Base-by-base conservation (phyloP, 2,797 vertebrate genomes). In the Eidolon dupreanum region DNA sequence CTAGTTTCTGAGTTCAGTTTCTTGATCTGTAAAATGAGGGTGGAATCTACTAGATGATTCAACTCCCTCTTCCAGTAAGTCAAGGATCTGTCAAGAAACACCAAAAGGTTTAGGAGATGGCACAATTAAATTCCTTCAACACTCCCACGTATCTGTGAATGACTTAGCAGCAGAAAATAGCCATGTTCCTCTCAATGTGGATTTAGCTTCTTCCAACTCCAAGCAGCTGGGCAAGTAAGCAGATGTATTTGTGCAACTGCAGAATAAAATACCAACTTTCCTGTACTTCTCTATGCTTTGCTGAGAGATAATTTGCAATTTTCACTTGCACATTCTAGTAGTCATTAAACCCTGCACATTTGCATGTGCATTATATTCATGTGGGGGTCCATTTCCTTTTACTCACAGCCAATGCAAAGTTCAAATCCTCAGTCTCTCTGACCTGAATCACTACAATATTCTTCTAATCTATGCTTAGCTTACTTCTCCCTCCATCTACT, bases 81-180 rank as follows among this genome's bases (percentile, higher is more conserved):
- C 33, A 65, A 73, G 17, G 53, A 82, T 88, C 49, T 92, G 51
- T 86, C 82, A 38, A 75, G 84, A 93, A 82, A 85, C 31, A 92
- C n/a, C 38, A n/a, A 94, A 90, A 93, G 41, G 43, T 87, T 94
- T 73, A 90, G 55, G 41, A 93, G 61, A 74, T 2, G 31, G 86
- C 65, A 83, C 65, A 87, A n/a, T 84, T 81, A 82, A 73, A 88
- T 94, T 61, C 74, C 77, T 77, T 82, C 61, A 49, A 38, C n/a
- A 55, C 33, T 86, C 73, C 68, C 90, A 71, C 15, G 2, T 70
- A 86, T 81, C 68, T 63, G 36, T 65, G 88, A 92, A 97, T 96
- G 95, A 93, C 92, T 97, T 95, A 86, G 55, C 6, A 31, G 73
- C 77, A 95, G 95, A 96, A 96, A 95, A 96, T 92, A 95, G 84